phyloP scores from a whole-genome alignment of 1,140 invertebrate genomes.

The Campoletis sonorensis region DNA sequence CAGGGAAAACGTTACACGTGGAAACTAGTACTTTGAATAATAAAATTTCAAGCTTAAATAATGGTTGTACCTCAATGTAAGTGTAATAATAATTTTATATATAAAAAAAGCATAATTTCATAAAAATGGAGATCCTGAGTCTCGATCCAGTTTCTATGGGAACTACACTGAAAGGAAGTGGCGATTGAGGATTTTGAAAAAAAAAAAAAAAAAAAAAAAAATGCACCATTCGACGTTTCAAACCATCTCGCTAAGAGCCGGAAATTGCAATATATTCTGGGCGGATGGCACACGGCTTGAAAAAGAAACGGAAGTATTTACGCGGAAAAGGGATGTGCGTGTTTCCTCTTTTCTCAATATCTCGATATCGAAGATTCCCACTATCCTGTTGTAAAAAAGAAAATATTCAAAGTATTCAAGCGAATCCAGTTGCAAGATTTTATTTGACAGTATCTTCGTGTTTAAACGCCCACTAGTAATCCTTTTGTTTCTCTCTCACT shows the following conservation, averaged over 20 bases:
- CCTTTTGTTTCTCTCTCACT: not conserved
- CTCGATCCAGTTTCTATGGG: not conserved
- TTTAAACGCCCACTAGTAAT: not conserved
- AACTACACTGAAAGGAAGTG: not conserved
- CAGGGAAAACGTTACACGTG: no score
- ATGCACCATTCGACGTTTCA: not conserved
- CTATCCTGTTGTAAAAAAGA: not conserved
- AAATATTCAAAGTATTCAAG: not conserved
- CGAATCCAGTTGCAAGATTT: not conserved
- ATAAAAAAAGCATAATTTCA: not conserved
- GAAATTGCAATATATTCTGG: not conserved
- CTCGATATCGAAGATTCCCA: not conserved
- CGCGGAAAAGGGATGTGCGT: slow-evolving; percentile 9
- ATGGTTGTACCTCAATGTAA: no score
- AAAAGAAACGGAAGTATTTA: slow-evolving; percentile 7
- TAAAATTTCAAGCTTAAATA: no score
- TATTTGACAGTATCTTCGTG: not conserved
- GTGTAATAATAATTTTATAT: not conserved
- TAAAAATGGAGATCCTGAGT: not conserved
- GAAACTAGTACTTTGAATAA: no score
- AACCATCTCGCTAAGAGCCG: not conserved
- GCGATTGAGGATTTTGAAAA: not conserved
- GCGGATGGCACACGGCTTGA: not conserved
- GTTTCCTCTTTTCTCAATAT: not conserved
- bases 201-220: no score